Percentiles rank a stretch among this genome's conserved stretches.
Evolutionary conservation across 2,113 vertebrate genomes (phyloP).

Genomic region (Cacatua alba): DNA sequence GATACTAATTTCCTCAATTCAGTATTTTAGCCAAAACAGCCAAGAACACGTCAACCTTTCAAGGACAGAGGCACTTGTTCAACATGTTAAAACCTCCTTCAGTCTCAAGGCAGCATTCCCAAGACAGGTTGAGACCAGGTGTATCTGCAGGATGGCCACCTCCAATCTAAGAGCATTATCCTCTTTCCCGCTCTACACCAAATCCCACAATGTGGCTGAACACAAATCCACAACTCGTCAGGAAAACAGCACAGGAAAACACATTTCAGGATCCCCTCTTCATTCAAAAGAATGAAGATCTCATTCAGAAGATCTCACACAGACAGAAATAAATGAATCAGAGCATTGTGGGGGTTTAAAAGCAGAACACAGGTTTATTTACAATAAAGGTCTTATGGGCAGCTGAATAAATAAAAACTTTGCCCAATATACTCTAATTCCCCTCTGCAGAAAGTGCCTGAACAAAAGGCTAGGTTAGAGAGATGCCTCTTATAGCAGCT

Average conservation of each 20-base stretch:
- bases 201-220: not conserved
- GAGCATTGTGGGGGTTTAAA: constrained; percentile 55
- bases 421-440: constrained; percentile 38
- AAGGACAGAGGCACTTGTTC: not conserved
- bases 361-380: constrained; percentile 79
- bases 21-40: not conserved
- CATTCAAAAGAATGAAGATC: not conserved
- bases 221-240: not conserved
- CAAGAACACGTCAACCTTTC: not conserved
- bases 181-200: not conserved
- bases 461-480: not conserved
- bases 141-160: fast-evolving
- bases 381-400: constrained; percentile 75
- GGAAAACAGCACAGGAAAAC: not conserved
- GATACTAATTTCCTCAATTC: not conserved
- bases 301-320: not conserved
- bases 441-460: constrained; percentile 28
- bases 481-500: not conserved
- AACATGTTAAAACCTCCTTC: not conserved
- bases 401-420: constrained; percentile 81
- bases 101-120: not conserved
- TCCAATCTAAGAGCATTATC: not conserved
- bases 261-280: not conserved
- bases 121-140: not conserved
- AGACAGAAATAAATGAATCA: not conserved